Base-by-base conservation (phyloP, 2,797 vertebrate genomes). In the Erithacus rubecula region DNA sequence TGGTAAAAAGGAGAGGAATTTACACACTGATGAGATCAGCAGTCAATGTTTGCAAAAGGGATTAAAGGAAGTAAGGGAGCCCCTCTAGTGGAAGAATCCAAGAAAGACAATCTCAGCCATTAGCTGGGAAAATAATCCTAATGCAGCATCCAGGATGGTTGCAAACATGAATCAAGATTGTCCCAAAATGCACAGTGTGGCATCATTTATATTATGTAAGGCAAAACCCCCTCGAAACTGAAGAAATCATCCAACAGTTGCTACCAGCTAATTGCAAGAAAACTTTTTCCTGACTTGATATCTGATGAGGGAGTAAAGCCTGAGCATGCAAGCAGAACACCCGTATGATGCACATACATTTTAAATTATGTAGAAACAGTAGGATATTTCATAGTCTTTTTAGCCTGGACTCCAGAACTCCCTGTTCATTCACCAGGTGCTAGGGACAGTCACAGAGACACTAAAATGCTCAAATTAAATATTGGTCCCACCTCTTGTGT, bases 21-120 rank as follows among this genome's bases (percentile, higher is more conserved):
- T 55, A 21, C 5, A 65, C 20, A 36, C 24, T n/a, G 32, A 75
- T 23, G 69, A 37, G 17, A 53, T 19, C 29, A 78, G n/a, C 41
- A 49, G 20, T 26, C 14, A 49, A 67, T 30, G n/a, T 51, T 82
- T 69, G 64, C 26, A 80, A 27, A 13, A 29, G 15, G 15, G 3
- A 41, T 36, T 30, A 74, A 93, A 65, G 27, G 71, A 36, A 90
- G 29, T 14, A 29, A 89, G 70, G 39, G n/a, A 90, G 39, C 29
- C 64, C 75, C 79, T 95, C 91, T 91, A 85, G 82, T 74, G 71
- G 87, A 41, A 77, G 52, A 89, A 67, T 27, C 13, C 3, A 23
- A 52, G 87, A 91, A 94, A 87, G 8, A 16, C 56, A 74, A 30
- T 63, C 11, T 4, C 32, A 72, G 56, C 7, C 43, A 27, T 62